A percentile compares a stretch with the other conserved stretches of the same genome.
phyloP scores from a whole-genome alignment of 2,113 vertebrate genomes.

The Elgaria multicarinata region DNA sequence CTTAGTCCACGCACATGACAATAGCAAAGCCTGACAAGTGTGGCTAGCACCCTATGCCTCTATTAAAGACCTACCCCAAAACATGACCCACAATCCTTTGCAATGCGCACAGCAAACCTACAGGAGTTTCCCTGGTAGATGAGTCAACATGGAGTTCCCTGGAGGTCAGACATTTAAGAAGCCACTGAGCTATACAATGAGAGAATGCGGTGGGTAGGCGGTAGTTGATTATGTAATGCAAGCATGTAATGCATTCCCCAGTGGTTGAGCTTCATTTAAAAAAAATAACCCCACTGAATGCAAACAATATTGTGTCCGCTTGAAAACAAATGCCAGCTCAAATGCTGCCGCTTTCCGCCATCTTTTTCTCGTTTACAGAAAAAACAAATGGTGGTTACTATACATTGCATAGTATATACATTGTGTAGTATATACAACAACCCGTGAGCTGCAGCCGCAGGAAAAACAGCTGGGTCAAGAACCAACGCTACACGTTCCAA shows the following conservation, averaged over 20 bases:
- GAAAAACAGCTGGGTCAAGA: slow-evolving; percentile 15
- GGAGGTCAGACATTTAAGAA: background rate
- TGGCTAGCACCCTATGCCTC: too few relatives aligned
- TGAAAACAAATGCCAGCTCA: slow-evolving; percentile 1
- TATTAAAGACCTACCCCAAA: background rate
- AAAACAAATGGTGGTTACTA: background rate
- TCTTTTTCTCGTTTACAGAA: slow-evolving; percentile 15
- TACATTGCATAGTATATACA: too few relatives aligned
- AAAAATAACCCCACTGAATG: slow-evolving; percentile 8
- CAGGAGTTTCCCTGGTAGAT: background rate
- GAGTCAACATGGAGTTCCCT: too few relatives aligned
- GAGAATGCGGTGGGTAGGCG: background rate
- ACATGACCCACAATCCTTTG: background rate
- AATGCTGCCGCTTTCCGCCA: background rate
- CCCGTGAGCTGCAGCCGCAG: background rate
- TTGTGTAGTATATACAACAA: background rate
- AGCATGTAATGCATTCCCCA: background rate
- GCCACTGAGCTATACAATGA: background rate
- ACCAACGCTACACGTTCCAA: background rate
- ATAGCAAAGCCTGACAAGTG: too few relatives aligned
- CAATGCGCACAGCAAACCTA: too few relatives aligned
- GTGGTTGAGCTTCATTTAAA: slow-evolving; percentile 5
- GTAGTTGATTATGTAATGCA: slow-evolving; percentile 1
- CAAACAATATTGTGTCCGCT: background rate
- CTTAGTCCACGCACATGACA: too few relatives aligned